Conservation (phyloP, 2,113 vertebrate genomes). For the Lamprotornis superbus region DNA sequence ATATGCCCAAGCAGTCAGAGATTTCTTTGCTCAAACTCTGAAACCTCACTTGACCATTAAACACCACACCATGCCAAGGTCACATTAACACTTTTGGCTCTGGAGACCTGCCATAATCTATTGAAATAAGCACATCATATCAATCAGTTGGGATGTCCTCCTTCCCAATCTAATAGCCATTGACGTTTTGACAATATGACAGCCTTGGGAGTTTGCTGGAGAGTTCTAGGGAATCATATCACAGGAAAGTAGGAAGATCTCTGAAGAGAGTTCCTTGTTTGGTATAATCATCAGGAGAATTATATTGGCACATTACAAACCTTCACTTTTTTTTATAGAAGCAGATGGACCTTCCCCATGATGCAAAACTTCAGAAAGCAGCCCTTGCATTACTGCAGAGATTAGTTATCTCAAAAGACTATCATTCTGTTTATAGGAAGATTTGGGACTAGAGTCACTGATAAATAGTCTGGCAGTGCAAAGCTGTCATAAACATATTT, state of each 20-base stretch:
- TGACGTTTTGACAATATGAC: not conserved
- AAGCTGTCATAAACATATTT: not conserved
- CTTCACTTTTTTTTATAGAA: not conserved
- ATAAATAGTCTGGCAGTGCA: not conserved
- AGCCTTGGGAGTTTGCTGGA: not conserved
- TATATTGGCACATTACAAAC: not conserved
- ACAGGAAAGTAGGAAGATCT: not conserved
- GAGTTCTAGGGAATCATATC: not conserved
- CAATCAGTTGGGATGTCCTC: not conserved
- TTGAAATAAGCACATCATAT: not conserved
- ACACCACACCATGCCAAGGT: not conserved
- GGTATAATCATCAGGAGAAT: not conserved
- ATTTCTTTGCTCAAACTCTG: not conserved
- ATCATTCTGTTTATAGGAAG: not conserved
- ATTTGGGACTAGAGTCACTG: not conserved
- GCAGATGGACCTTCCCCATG: not conserved
- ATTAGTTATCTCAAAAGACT: not conserved
- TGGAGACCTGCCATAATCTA: not conserved
- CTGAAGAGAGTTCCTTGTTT: not conserved
- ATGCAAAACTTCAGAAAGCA: not conserved
- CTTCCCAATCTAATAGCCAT: not conserved
- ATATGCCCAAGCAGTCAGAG: not conserved
- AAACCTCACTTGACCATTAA: conserved; percentile 9
- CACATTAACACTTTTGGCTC: not conserved
- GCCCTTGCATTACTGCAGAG: not conserved